A percentile compares a stretch with the other conserved stretches of the same genome.
Evolutionary conservation across 2,113 vertebrate genomes (phyloP).

Genomic region (Neomonachus schauinslandi): DNA sequence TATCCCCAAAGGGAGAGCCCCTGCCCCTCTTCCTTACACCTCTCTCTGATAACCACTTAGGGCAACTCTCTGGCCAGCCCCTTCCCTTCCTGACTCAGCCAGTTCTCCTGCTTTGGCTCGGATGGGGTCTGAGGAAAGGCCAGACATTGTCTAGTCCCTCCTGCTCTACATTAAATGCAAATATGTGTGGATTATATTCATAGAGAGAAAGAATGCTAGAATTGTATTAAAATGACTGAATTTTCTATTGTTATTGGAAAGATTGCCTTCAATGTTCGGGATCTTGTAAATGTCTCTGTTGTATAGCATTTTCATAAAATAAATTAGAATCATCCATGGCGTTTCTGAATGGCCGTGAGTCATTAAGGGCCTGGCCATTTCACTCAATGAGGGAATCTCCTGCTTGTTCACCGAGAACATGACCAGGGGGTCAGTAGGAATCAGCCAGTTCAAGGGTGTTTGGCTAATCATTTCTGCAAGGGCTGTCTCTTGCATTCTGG

Average conservation of each 20-base stretch:
- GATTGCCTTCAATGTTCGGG: not conserved
- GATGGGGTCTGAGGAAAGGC: not conserved
- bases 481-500: not conserved
- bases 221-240: not conserved
- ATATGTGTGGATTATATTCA: not conserved
- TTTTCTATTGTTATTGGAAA: not conserved
- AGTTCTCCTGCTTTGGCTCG: not conserved
- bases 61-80: not conserved
- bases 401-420: not conserved
- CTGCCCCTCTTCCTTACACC: no score
- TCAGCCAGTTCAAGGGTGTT: not conserved
- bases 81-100: not conserved
- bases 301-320: not conserved
- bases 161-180: not conserved
- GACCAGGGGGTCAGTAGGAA: not conserved
- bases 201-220: not conserved
- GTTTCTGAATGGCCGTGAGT: not conserved
- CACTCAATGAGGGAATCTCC: not conserved
- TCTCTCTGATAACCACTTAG: not conserved
- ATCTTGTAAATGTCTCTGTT: not conserved
- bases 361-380: not conserved
- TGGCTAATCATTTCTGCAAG: not conserved
- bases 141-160: not conserved
- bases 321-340: not conserved
- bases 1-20: not conserved